Evolutionary conservation across 2,888 invertebrate species (phyloP).

Genomic region (Dolomedes plantarius): DNA sequence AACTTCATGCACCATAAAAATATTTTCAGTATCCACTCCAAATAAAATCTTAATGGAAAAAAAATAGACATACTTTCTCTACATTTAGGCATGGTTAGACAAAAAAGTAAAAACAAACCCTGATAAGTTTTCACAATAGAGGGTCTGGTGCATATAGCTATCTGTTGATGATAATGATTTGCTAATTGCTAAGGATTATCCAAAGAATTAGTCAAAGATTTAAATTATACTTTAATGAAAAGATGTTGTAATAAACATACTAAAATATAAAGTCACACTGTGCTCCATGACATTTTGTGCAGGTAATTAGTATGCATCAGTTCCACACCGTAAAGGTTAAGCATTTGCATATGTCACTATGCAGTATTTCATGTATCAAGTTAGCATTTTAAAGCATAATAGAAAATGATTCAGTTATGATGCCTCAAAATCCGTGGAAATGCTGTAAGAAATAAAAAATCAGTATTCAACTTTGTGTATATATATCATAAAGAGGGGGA

Average conservation of each 20-base stretch:
- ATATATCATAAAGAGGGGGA: conserved; percentile 30
- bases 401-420: conserved; percentile 32
- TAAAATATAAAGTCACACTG: conserved; percentile 41
- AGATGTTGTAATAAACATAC: conserved; percentile 17
- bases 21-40: not conserved
- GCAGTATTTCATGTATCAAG: conserved; percentile 29
- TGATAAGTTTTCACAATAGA: conserved; percentile 11
- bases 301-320: conserved; percentile 28
- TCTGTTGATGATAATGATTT: conserved; percentile 12
- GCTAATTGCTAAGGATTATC: conserved; percentile 30
- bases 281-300: conserved; percentile 68
- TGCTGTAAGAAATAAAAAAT: conserved; percentile 24
- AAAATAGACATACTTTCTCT: not conserved
- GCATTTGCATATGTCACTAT: conserved; percentile 49
- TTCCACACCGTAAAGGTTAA: conserved; percentile 67
- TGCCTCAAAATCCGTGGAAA: conserved; percentile 36
- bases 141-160: conserved; percentile 50
- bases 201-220: conserved; percentile 13
- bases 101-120: conserved; percentile 51
- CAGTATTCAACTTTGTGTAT: conserved; percentile 21
- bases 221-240: not conserved
- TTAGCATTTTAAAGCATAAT: conserved; percentile 48
- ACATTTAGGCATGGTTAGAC: not conserved
- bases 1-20: not conserved
- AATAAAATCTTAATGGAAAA: not conserved